phyloP scores from a whole-genome alignment of 2,113 vertebrate genomes.

The Sorex araneus region DNA sequence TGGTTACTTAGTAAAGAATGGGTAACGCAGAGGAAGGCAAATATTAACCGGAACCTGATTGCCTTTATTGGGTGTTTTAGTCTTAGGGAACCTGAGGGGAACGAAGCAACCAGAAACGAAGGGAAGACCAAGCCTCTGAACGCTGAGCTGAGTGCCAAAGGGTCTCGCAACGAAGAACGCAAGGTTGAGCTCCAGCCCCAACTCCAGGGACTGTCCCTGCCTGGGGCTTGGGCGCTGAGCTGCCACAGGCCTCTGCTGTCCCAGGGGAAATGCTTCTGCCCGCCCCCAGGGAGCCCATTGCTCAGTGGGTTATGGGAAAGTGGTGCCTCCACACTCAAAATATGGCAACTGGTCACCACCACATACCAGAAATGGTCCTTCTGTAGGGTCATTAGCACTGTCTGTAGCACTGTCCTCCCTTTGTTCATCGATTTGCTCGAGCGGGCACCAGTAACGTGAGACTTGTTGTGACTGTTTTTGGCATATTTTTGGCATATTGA shows the following conservation, averaged over 20 bases:
- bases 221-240: neutral
- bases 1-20: conserved; percentile 44
- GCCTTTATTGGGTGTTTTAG: neutral
- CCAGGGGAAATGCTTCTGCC: neutral
- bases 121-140: neutral
- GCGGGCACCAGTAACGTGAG: no score
- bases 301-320: neutral
- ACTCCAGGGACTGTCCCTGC: neutral
- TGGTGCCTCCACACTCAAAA: neutral
- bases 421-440: no score
- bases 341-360: neutral
- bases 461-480: no score
- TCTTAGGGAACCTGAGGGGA: neutral
- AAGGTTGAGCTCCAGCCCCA: neutral
- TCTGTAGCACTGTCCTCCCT: no score
- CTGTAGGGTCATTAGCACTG: no score
- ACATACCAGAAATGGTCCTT: no score
- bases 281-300: neutral
- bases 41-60: neutral
- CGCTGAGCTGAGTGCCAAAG: neutral
- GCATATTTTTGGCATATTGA: no score
- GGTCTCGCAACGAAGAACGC: neutral
- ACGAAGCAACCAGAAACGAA: neutral
- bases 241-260: neutral
- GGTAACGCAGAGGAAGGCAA: conserved; percentile 39